Percentiles rank a stretch among this genome's conserved stretches.
Conservation (phyloP, 2,113 vertebrate genomes). For the Trogon melanurus region DNA sequence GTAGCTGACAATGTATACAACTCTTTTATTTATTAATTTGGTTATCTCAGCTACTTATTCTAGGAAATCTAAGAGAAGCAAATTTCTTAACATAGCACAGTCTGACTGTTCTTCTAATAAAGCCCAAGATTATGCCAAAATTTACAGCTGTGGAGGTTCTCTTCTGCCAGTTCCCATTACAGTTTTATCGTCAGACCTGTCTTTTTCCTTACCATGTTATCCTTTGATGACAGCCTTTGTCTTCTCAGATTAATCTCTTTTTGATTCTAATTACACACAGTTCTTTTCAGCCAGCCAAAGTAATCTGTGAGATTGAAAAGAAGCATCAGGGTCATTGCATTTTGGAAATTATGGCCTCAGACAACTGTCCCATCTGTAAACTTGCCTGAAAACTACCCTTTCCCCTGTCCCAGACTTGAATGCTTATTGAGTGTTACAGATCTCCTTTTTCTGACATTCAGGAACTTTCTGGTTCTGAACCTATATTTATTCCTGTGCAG, state of each 20-base stretch:
- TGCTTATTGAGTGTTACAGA: not conserved
- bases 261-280: not conserved
- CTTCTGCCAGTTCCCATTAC: conserved; percentile 16
- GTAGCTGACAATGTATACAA: not conserved
- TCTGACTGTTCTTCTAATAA: not conserved
- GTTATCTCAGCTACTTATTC: not conserved
- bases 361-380: not conserved
- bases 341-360: not conserved
- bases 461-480: not conserved
- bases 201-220: not conserved
- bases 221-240: conserved; percentile 15
- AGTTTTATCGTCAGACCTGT: not conserved
- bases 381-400: not conserved
- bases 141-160: not conserved
- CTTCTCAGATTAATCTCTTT: conserved; percentile 17
- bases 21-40: not conserved
- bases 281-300: not conserved
- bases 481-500: not conserved
- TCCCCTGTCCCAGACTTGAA: not conserved
- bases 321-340: not conserved
- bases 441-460: conserved; percentile 11
- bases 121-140: not conserved
- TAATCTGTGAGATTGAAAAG: not conserved
- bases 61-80: not conserved
- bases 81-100: not conserved